Conservation (phyloP, 2,797 vertebrate genomes). For the Smutsia gigantea region DNA sequence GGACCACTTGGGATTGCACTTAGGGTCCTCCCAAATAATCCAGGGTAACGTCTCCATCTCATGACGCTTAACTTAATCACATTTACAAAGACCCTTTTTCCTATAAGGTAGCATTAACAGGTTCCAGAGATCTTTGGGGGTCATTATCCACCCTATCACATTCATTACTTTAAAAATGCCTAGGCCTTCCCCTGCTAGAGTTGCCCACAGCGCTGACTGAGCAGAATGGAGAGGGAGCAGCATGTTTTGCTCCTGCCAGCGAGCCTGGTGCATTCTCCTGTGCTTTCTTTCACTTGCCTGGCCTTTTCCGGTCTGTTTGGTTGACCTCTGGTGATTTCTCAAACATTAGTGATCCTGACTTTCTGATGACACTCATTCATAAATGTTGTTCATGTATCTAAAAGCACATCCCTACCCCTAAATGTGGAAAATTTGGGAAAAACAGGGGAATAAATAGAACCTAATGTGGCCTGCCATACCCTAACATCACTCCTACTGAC, state of each 20-base stretch:
- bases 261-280: neutral
- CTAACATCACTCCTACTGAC: neutral
- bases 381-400: neutral
- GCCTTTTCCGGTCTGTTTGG: neutral
- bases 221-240: neutral
- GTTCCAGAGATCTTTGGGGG: neutral
- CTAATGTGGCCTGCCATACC: neutral
- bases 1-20: neutral
- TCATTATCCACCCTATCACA: neutral
- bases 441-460: neutral
- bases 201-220: neutral
- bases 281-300: neutral
- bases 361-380: slow-evolving; percentile 9
- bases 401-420: neutral
- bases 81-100: neutral
- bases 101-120: neutral
- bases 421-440: neutral
- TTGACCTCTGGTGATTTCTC: slow-evolving; percentile 13
- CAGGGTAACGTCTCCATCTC: neutral
- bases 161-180: neutral
- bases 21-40: neutral
- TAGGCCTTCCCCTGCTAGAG: neutral
- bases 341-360: slow-evolving; percentile 41
- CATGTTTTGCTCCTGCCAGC: neutral
- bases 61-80: neutral